phyloP scores from a whole-genome alignment of 2,113 vertebrate species.

The Pyrgilauda ruficollis region DNA sequence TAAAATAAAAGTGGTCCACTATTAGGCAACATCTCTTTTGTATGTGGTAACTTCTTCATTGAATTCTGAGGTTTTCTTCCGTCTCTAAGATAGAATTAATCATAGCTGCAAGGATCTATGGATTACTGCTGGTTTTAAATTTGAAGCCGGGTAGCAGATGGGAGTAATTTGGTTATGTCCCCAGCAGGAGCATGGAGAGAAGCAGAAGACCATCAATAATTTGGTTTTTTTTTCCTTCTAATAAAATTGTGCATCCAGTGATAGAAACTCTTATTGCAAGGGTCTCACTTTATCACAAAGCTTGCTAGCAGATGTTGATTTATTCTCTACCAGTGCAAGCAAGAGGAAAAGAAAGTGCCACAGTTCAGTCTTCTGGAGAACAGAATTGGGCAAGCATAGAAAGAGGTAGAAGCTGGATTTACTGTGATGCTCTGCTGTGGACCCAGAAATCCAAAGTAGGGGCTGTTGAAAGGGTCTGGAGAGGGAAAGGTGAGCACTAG shows the following conservation, averaged over 20 bases:
- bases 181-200: neutral
- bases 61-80: conserved; percentile 46
- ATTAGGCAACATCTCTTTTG: conserved; percentile 54
- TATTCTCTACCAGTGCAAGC: neutral
- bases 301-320: neutral
- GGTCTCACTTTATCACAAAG: neutral
- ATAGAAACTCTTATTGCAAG: neutral
- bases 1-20: conserved; percentile 17
- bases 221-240: neutral
- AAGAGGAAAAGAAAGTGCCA: neutral
- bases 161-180: conserved; percentile 6
- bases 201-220: neutral
- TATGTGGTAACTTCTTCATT: conserved; percentile 51
- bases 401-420: neutral
- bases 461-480: neutral
- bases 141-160: conserved; percentile 24
- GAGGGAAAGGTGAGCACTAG: neutral
- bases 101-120: conserved; percentile 31
- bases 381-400: neutral
- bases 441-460: neutral
- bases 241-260: neutral
- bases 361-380: neutral
- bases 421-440: neutral
- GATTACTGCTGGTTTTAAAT: conserved; percentile 32
- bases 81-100: conserved; percentile 51